Base-by-base conservation (phyloP, 2,113 vertebrate genomes). In the Cygnus buccinator region DNA sequence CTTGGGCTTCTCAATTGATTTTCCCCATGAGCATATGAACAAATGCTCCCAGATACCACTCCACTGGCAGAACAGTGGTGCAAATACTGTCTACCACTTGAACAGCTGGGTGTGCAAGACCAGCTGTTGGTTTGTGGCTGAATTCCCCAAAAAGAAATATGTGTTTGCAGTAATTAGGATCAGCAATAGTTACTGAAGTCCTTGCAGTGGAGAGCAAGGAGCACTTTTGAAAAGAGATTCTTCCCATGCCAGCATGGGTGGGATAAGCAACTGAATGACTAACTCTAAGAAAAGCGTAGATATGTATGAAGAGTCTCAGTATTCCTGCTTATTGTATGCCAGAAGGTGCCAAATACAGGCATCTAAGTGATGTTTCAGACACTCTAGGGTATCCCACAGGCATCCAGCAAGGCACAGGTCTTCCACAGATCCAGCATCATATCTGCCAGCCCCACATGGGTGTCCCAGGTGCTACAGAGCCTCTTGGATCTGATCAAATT, bases 121-220 rank as follows among this genome's bases (percentile, higher is more conserved):
- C 15, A 62, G 2, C 46, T 10, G 25, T 4, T 81, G n/a, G 11
- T 28, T 67, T 68, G 35, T 26, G 25, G 43, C 41, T 57, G 54
- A 73, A 46, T 29, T 74, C 21, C 23, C 22, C 74, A 37, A 37
- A 9, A 75, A 67, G 19, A 37, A 84, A 35, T 48, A n/a, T 6
- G 5, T 57, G 52, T 39, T 74, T 52, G 9, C 4, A 11, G 21
- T 31, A 58, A 73, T 63, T 11, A 75, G 12, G 10, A 75, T 18
- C 8, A 2, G 59, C 33, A 78, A 29, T 0, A 0, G n/a, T 16
- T 59, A 26, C 35, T 31, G 41, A 83, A 11, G 11, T 75, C 25
- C 29, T n/a, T 1, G 3, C 1, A 29, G 13, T 7, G 13, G 19
- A 80, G 41, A 58, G 29, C n/a, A 4, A 11, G 39, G 26, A 7